Conservation (phyloP, 2,113 vertebrate genomes). For the Heterotilapia buettikoferi region DNA sequence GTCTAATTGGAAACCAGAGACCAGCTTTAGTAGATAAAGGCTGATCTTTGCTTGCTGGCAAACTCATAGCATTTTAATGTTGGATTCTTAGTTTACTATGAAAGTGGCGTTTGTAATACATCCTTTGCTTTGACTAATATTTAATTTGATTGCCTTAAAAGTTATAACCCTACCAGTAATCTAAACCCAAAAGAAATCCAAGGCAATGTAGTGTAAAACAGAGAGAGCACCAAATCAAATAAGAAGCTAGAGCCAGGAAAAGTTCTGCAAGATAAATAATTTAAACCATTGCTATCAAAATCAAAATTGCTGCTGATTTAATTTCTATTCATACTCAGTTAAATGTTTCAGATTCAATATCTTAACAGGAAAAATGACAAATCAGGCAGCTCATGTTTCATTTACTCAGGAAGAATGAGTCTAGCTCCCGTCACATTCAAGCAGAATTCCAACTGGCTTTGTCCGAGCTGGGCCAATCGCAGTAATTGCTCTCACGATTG, state of each 20-base stretch:
- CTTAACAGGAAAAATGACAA: neutral
- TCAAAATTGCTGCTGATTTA: neutral
- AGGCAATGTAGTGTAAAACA: too few species aligned
- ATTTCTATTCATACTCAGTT: neutral
- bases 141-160: neutral
- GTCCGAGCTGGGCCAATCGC: neutral
- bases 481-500: neutral
- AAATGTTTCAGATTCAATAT: neutral
- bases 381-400: fast-evolving
- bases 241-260: neutral
- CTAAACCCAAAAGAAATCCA: neutral
- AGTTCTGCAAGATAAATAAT: neutral
- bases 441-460: neutral
- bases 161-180: neutral
- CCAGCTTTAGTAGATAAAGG: neutral
- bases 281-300: neutral
- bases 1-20: neutral
- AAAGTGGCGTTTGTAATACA: neutral
- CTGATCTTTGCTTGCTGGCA: neutral
- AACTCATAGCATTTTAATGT: neutral
- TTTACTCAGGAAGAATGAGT: fast-evolving
- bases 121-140: neutral
- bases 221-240: neutral
- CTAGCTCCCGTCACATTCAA: neutral
- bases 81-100: neutral